Evolutionary conservation across 2,797 vertebrate species (phyloP), one percentile per base, ranked within the genome.

Genomic region (Parotocinclus haroldoi): DNA sequence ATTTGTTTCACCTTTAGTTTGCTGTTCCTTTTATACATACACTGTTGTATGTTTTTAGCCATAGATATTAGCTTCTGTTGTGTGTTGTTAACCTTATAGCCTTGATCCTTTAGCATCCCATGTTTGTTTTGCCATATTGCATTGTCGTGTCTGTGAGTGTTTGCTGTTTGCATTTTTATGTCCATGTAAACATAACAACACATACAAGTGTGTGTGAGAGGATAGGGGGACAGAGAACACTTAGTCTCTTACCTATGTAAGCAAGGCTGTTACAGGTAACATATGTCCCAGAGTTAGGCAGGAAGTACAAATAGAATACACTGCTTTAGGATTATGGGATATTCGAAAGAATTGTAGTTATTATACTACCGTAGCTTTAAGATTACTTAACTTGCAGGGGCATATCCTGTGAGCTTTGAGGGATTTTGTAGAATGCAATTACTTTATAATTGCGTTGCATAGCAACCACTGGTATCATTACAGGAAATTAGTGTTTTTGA

Each of bases 381-480:
- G 16, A 12, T 42, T 37, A 18, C 37, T 54, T 38, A 12, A 55
- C 37, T 14, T 14, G 12, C 40, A 10, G 7, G 10, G 10, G 17
- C 16, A 7, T 19, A 9, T 62, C 44, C 37, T 46, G 37, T 61
- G 40, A 55, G 51, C 51, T 45, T 50, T 37, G 10, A 49, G 16
- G 40, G 36, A 39, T 58, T 18, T 44, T 60, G 9, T 19, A 10
- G 49, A 59, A 59, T 59, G 39, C n/a, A 45, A 52, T 59, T 53
- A 59, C 19, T 37, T 17, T 59, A 27, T 7, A 10, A 10, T 58
- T 60, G 39, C 52, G 48, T 44, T 40, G 27, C 13, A 52, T 36
- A 27, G 16, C 17, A 52, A 14, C 17, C 18, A 9, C 13, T 9
- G 13, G 18, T 42, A 55, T 44, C 27, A n/a, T 27, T 44, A 52